Conservation (phyloP, 2,113 vertebrate species). For the Atlantisia rogersi region DNA sequence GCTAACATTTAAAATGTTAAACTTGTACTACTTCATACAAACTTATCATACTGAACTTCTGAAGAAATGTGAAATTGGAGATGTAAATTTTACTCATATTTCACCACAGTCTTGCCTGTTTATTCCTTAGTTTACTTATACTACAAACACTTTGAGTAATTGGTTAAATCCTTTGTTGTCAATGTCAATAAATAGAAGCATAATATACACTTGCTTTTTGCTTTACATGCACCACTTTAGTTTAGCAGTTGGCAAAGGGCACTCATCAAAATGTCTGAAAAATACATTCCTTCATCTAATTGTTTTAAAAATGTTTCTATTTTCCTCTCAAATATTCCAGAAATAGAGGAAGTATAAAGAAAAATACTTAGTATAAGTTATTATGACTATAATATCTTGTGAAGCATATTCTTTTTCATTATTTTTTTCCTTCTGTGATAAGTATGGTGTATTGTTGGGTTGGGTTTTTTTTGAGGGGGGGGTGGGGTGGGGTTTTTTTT, state of each 20-base stretch:
- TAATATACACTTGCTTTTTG: neutral
- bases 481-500: too few species aligned
- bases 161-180: neutral
- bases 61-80: neutral
- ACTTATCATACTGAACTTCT: neutral
- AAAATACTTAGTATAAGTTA: neutral
- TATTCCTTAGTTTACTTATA: neutral
- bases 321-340: neutral
- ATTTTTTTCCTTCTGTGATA: neutral
- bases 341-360: neutral
- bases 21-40: neutral
- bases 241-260: neutral
- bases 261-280: neutral
- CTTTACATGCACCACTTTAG: neutral
- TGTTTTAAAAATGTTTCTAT: neutral
- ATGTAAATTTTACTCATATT: neutral
- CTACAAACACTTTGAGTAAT: neutral
- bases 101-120: neutral
- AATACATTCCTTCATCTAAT: neutral
- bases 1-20: neutral
- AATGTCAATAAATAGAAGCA: neutral
- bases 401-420: neutral
- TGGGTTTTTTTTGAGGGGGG: too few species aligned
- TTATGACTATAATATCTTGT: neutral
- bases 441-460: neutral